Evolutionary conservation across 2,797 vertebrate genomes (phyloP).

Genomic region (Crenuchus spilurus): DNA sequence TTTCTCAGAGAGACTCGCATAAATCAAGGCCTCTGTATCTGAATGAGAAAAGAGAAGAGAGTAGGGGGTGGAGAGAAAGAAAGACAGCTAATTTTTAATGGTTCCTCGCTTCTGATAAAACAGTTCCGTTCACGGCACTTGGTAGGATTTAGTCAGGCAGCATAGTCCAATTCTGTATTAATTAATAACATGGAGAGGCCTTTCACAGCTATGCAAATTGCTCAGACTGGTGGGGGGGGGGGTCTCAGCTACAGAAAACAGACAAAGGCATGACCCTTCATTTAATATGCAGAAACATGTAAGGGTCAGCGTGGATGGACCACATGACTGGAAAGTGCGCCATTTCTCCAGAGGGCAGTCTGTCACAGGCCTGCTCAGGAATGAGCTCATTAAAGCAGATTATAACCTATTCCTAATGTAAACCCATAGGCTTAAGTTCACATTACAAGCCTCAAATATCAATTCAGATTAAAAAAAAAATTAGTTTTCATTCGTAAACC

Average conservation of each 20-base stretch:
- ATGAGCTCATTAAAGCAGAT: constrained; percentile 82
- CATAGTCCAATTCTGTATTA: constrained; percentile 77
- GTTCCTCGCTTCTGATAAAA: constrained; percentile 77
- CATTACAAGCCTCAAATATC: too few species aligned
- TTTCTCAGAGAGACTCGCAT: constrained; percentile 40
- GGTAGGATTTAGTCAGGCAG: constrained; percentile 76
- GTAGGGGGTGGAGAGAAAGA: constrained; percentile 57
- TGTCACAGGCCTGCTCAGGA: constrained; percentile 60
- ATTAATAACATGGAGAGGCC: constrained; percentile 79
- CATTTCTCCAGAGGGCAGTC: constrained; percentile 63
- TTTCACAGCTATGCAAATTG: constrained; percentile 80
- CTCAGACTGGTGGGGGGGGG: constrained; percentile 4
- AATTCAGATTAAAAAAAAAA: too few species aligned
- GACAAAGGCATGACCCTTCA: constrained; percentile 75
- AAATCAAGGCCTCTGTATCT: constrained; percentile 65
- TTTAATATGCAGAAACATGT: constrained; percentile 81
- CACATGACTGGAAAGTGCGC: constrained; percentile 75
- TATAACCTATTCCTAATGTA: constrained; percentile 73
- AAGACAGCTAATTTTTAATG: constrained; percentile 73
- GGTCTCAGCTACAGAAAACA: constrained; percentile 72
- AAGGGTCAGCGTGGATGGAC: constrained; percentile 73
- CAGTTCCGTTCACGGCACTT: constrained; percentile 76
- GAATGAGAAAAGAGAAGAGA: constrained; percentile 60
- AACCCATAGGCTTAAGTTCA: too few species aligned
- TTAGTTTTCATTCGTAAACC: too few species aligned